Evolutionary conservation across 1,140 invertebrate species (phyloP), one percentile per base, ranked within the genome.

Genomic region (Macrocentrus cingulum): DNA sequence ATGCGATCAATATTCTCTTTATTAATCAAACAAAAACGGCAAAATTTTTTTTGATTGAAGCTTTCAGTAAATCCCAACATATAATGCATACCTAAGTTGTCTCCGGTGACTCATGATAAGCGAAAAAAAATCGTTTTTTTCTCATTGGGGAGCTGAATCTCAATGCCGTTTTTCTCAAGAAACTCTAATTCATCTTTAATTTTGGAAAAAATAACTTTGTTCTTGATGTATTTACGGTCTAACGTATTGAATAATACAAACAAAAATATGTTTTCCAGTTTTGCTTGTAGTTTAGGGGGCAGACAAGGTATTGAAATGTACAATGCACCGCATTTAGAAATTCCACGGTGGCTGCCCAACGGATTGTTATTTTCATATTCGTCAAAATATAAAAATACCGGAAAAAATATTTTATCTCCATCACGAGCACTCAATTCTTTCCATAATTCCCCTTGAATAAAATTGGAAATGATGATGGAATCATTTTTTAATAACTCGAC

Each of bases 11-110:
- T 60, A 37, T 64, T 44, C 46, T 55, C 29, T 50, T 61, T 66
- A 9, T 56, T 19, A 22, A 56, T 60, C 23, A 53, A 60, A 59
- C 72, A 75, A 59, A 70, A 70, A 53, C 66, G 45, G 62, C 70
- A 75, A 51, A 64, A 70, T 46, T 55, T 55, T 37, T 58, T 64
- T 9, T 60, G 41, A 20, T 57, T 62, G 56, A 75, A 74, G 55
- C 56, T 66, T 54, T 66, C 64, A 18, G 23, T 44, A 49, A 74
- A 71, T 16, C 69, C 74, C 18, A 73, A 39, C 18, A 74, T 49
- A n/a, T 54, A 36, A 59, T 77, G 67, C 3, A 74, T 7, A 9
- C 72, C 66, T 29, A 75, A 52, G 54, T 77, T 77, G 53, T 77
- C 72, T 8, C 69, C 71, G n/a, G 65, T 41, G 34, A 75, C 32